These are phyloP conservation scores for Anarhynchus alexandrinus DNA, from an alignment of 2,113 vertebrate species.

Conservation along the genomic window DNA sequence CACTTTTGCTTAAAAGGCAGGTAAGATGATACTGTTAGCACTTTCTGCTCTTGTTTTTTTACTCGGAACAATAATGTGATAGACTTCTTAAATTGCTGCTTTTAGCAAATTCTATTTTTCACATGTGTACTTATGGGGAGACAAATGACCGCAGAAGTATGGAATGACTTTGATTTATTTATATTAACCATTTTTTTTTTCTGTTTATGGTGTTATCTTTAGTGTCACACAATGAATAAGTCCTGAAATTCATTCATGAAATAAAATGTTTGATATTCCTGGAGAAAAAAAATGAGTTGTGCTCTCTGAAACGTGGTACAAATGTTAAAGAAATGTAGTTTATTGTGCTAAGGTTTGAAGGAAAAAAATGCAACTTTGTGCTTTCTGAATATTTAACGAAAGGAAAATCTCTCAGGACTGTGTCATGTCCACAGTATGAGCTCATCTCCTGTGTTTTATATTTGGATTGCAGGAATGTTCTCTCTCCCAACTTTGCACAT, in stretches of 20 bases:
- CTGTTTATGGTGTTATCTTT: neutral
- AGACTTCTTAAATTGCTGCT: slow-evolving; percentile 2
- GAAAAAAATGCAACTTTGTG: neutral
- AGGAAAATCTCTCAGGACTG: neutral
- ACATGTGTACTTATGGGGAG: neutral
- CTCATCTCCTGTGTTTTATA: neutral
- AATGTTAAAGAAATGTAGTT: neutral
- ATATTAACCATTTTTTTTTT: neutral
- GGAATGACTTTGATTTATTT: slow-evolving; percentile 43
- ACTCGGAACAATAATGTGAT: neutral
- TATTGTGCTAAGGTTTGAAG: neutral
- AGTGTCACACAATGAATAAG: neutral
- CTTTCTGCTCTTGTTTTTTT: neutral
- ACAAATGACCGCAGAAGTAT: neutral
- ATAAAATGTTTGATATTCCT: neutral
- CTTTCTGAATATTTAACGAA: neutral
- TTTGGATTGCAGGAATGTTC: neutral
- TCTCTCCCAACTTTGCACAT: neutral
- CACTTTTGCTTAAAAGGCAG: slow-evolving; percentile 27
- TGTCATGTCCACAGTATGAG: neutral
- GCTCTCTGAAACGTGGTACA: neutral
- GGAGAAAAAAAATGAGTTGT: neutral
- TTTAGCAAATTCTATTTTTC: neutral
- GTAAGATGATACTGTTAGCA: slow-evolving; percentile 14
- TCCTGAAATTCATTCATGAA: neutral